These are phyloP conservation scores for Leucophenga varia DNA, from an alignment of 1,140 invertebrate species.

Conservation along the genomic window DNA sequence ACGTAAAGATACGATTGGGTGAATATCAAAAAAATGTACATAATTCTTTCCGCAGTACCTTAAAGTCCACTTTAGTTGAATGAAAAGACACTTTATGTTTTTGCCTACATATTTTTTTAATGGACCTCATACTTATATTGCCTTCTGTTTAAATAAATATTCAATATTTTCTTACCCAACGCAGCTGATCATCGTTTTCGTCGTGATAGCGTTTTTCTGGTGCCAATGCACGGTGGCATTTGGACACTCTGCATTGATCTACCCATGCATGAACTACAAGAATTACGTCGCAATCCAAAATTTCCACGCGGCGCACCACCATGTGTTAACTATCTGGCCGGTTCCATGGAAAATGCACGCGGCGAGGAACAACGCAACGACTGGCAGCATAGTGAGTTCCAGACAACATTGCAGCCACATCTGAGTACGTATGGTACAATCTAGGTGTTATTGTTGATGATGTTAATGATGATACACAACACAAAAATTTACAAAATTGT, in stretches of 20 bases:
- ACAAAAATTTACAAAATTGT: slow-evolving; percentile 9
- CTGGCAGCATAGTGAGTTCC: slow-evolving; percentile 79
- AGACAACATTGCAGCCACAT: slow-evolving; percentile 56
- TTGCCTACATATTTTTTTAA: too few relatives aligned
- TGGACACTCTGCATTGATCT: slow-evolving; percentile 82
- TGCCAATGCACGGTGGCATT: slow-evolving; percentile 83
- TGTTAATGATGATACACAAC: too few relatives aligned
- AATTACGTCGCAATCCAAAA: slow-evolving; percentile 64
- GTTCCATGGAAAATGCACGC: slow-evolving; percentile 62
- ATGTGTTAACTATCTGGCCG: slow-evolving; percentile 77
- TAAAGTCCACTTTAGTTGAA: too few relatives aligned
- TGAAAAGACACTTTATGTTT: too few relatives aligned
- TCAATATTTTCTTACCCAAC: slow-evolving; percentile 6
- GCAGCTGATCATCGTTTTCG: slow-evolving; percentile 48
- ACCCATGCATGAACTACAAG: slow-evolving; percentile 69
- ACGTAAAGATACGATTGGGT: too few relatives aligned
- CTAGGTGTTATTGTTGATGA: too few relatives aligned
- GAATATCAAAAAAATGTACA: too few relatives aligned
- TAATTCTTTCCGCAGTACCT: too few relatives aligned
- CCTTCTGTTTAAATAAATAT: too few relatives aligned
- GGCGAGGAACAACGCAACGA: slow-evolving; percentile 71
- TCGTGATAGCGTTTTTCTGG: slow-evolving; percentile 66
- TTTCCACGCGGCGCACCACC: slow-evolving; percentile 66
- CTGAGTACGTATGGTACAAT: slow-evolving; percentile 55
- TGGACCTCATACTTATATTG: too few relatives aligned